These are phyloP conservation scores for Drosophila trapezifrons DNA, from an alignment of 1,140 invertebrate genomes.

Conservation along the genomic window DNA sequence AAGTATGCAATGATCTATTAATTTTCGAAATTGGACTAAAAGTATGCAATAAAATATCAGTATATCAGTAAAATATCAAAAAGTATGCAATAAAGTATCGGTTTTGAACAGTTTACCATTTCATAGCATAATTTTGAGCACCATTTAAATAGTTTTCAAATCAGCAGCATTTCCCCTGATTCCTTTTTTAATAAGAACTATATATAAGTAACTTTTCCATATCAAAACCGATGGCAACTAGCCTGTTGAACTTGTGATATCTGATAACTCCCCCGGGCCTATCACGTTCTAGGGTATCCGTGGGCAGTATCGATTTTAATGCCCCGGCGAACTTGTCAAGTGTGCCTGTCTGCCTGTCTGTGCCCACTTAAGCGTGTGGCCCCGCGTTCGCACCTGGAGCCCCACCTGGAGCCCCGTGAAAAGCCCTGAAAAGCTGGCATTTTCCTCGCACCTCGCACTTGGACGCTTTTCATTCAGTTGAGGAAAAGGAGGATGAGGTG, in stretches of 20 bases:
- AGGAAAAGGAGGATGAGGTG: too few relatives aligned
- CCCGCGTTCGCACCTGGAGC: slow-evolving; percentile 16
- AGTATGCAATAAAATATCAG: too few relatives aligned
- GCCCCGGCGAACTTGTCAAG: slow-evolving; percentile 10
- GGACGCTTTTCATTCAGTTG: not conserved
- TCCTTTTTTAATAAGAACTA: too few relatives aligned
- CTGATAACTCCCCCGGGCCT: not conserved
- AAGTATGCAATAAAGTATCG: too few relatives aligned
- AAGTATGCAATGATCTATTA: too few relatives aligned
- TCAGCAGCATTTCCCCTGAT: too few relatives aligned
- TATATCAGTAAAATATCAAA: too few relatives aligned
- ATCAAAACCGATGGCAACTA: not conserved
- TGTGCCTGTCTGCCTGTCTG: slow-evolving; percentile 13
- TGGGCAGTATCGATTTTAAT: slow-evolving; percentile 38
- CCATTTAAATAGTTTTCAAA: too few relatives aligned
- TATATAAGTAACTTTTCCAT: too few relatives aligned
- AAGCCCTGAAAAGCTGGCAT: slow-evolving; percentile 16
- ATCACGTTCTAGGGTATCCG: slow-evolving; percentile 13
- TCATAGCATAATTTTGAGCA: too few relatives aligned
- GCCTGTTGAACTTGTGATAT: not conserved
- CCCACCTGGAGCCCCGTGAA: slow-evolving; percentile 22
- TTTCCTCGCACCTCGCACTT: slow-evolving; percentile 14
- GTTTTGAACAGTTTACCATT: too few relatives aligned
- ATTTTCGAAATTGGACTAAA: too few relatives aligned
- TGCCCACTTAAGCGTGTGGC: slow-evolving; percentile 19